These are phyloP conservation scores for Aix galericulata DNA, from an alignment of 2,113 vertebrate species.

Conservation along the genomic window DNA sequence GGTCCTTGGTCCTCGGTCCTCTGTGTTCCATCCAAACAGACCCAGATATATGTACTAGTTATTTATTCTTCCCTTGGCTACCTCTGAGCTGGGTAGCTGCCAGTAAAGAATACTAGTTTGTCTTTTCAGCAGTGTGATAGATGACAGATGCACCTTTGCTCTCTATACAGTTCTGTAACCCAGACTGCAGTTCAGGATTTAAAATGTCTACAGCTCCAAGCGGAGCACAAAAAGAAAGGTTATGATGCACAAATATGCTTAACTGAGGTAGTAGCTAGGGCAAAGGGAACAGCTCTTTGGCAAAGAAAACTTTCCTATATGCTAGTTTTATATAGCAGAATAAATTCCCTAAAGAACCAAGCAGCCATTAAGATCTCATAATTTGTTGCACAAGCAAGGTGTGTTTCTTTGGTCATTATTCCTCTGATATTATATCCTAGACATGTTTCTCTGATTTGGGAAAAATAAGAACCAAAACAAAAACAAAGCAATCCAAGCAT, in stretches of 20 bases:
- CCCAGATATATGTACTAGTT: neutral
- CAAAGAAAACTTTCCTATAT: neutral
- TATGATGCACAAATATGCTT: neutral
- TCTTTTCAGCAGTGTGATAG: neutral
- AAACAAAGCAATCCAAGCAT: neutral
- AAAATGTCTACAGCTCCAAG: neutral
- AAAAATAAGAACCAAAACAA: neutral
- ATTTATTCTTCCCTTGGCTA: neutral
- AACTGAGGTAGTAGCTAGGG: neutral
- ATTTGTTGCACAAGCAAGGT: neutral
- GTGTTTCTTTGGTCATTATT: neutral
- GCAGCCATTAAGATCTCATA: neutral
- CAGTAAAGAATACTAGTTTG: neutral
- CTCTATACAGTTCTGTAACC: neutral
- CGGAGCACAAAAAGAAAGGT: neutral
- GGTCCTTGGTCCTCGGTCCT: neutral
- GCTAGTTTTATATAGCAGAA: neutral
- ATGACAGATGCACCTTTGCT: neutral
- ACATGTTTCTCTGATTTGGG: neutral
- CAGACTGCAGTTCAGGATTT: neutral
- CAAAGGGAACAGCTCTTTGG: neutral
- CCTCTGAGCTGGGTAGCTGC: neutral
- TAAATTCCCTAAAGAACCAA: neutral
- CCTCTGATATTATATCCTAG: neutral
- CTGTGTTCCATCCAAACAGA: neutral